Base-by-base conservation (phyloP, 2,888 invertebrate species). In the Pimpla rufipes region DNA sequence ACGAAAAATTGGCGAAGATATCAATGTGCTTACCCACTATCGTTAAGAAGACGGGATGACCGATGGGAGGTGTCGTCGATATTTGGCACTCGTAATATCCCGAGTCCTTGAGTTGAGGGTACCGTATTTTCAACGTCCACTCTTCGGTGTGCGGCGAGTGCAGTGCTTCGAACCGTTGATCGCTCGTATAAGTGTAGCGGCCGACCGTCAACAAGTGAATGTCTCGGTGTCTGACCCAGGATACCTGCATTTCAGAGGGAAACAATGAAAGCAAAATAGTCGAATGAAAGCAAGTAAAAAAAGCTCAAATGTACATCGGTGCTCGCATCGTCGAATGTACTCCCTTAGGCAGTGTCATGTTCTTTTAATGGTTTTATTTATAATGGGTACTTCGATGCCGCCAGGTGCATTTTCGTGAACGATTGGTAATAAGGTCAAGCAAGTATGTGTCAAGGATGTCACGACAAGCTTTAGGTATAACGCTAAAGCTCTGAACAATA, bases 61-160 rank as follows among this genome's bases (percentile, higher is more conserved):
- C 97, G 68, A 97, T 96, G 80, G 97, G 97, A 70, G 98, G 98
- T 85, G 98, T 98, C 71, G 98, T 98, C 88, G 97, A 97, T 93
- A 98, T 97, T 94, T 98, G 98, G 93, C 98, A 98, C 94, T 98
- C 98, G 93, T 98, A 98, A 90, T 97, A 95, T 50, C 97, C 97
- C 1, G 96, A 95, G 92, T 97, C 97, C 90, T 96, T 96, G 83
- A 95, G 94, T 92, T 96, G 96, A 7, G 96, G 96, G 93, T 96
- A 96, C 83, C 96, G 94, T 92, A 96, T 96, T 90, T 96, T 95
- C 80, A 98, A 94, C 70, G 97, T 96, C 97, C 97, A 97, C 93
- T 97, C 97, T 93, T 98, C 97, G 74, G 97, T 96, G 91, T 97
- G 97, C 0, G 97, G 97, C 81, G 96, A 96, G 93, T 98, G 97